A percentile compares a stretch with the other conserved stretches of the same genome.
phyloP scores from a whole-genome alignment of 1,140 invertebrate species.

The Lordiphosa mommai region DNA sequence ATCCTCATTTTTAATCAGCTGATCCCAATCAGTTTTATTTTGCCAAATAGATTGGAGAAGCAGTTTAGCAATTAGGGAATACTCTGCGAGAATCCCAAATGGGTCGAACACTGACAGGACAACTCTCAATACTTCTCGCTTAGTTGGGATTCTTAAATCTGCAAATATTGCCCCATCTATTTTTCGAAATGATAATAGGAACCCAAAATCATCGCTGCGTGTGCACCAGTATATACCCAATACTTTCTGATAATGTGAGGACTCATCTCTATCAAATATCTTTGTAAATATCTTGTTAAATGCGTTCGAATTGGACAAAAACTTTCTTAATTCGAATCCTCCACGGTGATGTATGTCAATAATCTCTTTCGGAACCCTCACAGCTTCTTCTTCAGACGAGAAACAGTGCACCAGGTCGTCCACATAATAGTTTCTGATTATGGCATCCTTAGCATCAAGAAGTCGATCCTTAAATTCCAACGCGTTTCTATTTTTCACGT shows the following conservation, averaged over 20 bases:
- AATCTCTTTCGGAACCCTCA: no score
- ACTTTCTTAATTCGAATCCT: background rate
- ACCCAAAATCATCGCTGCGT: background rate
- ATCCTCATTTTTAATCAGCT: no score
- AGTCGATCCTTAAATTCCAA: constrained; percentile 12
- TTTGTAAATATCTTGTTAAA: background rate
- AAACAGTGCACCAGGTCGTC: constrained; percentile 70
- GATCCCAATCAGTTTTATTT: no score
- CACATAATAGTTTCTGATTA: constrained; percentile 67
- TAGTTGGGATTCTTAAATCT: background rate
- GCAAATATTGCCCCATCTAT: background rate
- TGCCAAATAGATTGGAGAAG: no score
- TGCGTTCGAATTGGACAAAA: background rate
- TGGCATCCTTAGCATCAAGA: constrained; percentile 47
- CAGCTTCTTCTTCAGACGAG: no score
- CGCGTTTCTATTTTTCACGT: constrained; percentile 45
- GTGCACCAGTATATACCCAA: background rate
- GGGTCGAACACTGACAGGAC: no score
- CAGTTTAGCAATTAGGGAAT: background rate
- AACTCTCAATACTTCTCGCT: background rate
- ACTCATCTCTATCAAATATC: background rate
- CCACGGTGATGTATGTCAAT: background rate
- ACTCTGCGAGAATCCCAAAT: constrained; percentile 1
- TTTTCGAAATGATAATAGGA: background rate
- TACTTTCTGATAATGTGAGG: background rate